Evolutionary conservation across 2,113 vertebrate genomes (phyloP).

Genomic region (Alectura lathami): DNA sequence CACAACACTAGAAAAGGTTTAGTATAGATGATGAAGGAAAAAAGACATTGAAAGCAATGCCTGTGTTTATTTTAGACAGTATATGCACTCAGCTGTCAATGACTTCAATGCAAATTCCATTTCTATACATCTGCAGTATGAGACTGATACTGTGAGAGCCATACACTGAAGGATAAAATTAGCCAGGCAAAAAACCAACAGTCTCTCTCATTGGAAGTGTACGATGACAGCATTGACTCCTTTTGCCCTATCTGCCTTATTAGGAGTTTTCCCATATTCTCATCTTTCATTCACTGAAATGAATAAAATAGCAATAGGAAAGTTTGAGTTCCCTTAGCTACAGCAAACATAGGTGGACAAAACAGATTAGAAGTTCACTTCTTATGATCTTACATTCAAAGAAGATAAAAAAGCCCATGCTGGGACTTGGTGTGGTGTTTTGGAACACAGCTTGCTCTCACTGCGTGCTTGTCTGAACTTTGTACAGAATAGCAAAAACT

Average conservation of each 20-base stretch:
- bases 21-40: constrained; percentile 4
- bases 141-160: not conserved
- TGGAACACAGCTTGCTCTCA: constrained; percentile 63
- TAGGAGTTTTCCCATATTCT: not conserved
- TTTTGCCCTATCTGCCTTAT: not conserved
- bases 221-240: not conserved
- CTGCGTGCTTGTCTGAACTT: constrained; percentile 72
- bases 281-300: not conserved
- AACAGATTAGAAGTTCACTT: constrained; percentile 49
- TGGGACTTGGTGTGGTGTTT: constrained; percentile 59
- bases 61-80: constrained; percentile 22
- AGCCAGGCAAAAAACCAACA: not conserved
- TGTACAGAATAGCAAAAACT: constrained; percentile 60
- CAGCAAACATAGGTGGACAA: constrained; percentile 27
- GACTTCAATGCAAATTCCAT: not conserved
- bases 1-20: not conserved
- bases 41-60: not conserved
- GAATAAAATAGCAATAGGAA: not conserved
- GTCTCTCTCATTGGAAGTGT: not conserved
- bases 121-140: not conserved
- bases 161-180: not conserved
- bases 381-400: constrained; percentile 55
- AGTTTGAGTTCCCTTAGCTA: not conserved
- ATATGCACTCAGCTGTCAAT: not conserved
- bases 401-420: constrained; percentile 49